These are phyloP conservation scores for Syrphus vitripennis DNA, from an alignment of 2,888 invertebrate genomes.

Conservation along the genomic window DNA sequence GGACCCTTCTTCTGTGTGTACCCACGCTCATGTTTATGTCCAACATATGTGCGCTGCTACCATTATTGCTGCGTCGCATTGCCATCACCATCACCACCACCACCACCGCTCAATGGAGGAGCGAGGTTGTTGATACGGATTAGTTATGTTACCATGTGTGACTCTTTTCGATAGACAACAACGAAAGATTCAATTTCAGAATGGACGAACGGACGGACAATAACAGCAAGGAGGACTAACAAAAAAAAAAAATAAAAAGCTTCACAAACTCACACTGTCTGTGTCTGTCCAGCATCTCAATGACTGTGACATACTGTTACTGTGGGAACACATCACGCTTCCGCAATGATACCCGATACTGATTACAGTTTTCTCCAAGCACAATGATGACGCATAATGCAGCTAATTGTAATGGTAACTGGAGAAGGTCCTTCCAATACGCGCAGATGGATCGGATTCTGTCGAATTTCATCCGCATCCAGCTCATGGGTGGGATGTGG, in stretches of 20 bases:
- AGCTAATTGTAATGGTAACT: too few species aligned
- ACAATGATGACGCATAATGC: conserved; percentile 28
- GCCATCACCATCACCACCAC: neutral
- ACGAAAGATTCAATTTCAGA: conserved; percentile 66
- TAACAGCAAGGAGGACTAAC: neutral
- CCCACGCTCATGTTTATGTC: conserved; percentile 69
- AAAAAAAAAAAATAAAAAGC: conserved; percentile 44
- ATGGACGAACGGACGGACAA: neutral
- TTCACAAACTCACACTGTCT: conserved; percentile 52
- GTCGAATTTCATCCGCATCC: conserved; percentile 8
- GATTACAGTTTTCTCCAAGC: conserved; percentile 43
- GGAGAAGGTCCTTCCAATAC: conserved; percentile 56
- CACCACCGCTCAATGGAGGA: neutral
- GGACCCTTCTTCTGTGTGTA: conserved; percentile 63
- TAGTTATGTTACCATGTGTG: conserved; percentile 70
- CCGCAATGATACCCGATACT: conserved; percentile 64
- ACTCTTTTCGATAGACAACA: conserved; percentile 69
- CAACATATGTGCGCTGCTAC: conserved; percentile 67
- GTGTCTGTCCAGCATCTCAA: conserved; percentile 64
- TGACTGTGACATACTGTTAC: conserved; percentile 65
- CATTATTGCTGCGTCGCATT: conserved; percentile 25
- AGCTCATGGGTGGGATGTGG: conserved; percentile 53
- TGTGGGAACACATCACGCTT: conserved; percentile 66
- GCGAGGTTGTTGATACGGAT: conserved; percentile 56
- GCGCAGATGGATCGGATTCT: conserved; percentile 50